These are phyloP conservation scores for Monochamus saltuarius DNA, from an alignment of 1,140 invertebrate genomes.

Conservation along the genomic window DNA sequence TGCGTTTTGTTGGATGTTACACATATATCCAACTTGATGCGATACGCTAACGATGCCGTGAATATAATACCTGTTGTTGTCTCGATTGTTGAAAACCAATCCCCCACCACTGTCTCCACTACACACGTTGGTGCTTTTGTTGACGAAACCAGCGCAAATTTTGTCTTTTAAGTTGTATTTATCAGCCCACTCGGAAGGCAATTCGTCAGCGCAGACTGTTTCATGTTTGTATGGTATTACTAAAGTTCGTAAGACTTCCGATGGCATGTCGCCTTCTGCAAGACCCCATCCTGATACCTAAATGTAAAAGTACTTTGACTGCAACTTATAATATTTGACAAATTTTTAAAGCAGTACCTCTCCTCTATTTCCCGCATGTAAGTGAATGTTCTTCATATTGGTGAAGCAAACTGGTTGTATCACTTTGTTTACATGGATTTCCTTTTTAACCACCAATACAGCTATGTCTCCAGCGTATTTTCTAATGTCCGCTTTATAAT, in stretches of 20 bases:
- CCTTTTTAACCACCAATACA: background rate
- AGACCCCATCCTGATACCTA: constrained; percentile 1
- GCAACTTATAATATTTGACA: too few species aligned
- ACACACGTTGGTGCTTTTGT: background rate
- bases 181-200: background rate
- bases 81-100: background rate
- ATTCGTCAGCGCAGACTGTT: background rate
- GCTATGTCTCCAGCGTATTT: background rate
- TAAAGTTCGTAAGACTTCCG: background rate
- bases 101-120: constrained; percentile 5
- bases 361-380: background rate
- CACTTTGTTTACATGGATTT: background rate
- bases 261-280: background rate
- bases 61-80: background rate
- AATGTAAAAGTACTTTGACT: background rate
- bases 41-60: background rate
- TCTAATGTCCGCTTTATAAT: background rate
- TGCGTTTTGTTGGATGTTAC: constrained; percentile 6
- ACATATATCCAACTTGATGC: background rate
- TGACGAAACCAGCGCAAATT: background rate
- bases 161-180: background rate
- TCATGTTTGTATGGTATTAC: background rate
- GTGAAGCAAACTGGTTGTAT: background rate
- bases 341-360: background rate
- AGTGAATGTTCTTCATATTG: background rate